Conservation (phyloP, 2,888 invertebrate species). For the Tenthredo distinguenda region DNA sequence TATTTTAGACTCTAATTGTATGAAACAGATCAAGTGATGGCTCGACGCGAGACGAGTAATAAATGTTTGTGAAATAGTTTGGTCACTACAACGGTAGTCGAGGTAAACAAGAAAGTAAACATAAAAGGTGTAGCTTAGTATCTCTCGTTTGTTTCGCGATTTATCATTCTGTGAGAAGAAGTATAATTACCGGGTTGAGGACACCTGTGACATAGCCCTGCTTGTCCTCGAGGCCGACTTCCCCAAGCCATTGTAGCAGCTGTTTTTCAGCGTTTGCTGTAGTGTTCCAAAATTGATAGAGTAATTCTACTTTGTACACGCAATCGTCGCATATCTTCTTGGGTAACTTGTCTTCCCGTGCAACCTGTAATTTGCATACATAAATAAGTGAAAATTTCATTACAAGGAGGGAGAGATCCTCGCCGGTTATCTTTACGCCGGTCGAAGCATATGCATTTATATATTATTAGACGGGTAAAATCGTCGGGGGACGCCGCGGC, state of each 20-base stretch:
- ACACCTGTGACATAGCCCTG: conserved; percentile 72
- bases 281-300: conserved; percentile 87
- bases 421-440: no score
- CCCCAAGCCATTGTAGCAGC: conserved; percentile 77
- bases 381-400: conserved; percentile 18
- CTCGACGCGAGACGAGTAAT: no score
- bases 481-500: conserved; percentile 16
- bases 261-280: conserved; percentile 84
- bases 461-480: background rate
- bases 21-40: no score
- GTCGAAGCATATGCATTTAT: background rate
- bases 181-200: conserved; percentile 69
- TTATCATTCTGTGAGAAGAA: background rate
- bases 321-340: conserved; percentile 87
- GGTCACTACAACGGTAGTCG: conserved; percentile 58
- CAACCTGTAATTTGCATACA: conserved; percentile 79
- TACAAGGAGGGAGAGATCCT: no score
- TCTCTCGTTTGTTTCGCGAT: background rate
- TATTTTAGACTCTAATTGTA: background rate
- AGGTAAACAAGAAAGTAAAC: conserved; percentile 63
- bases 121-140: conserved; percentile 50
- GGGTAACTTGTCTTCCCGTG: conserved; percentile 84
- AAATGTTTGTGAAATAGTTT: background rate
- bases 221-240: conserved; percentile 72
- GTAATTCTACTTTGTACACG: conserved; percentile 85